Base-by-base conservation (phyloP, 1,140 invertebrate species). In the Magallana gigas region DNA sequence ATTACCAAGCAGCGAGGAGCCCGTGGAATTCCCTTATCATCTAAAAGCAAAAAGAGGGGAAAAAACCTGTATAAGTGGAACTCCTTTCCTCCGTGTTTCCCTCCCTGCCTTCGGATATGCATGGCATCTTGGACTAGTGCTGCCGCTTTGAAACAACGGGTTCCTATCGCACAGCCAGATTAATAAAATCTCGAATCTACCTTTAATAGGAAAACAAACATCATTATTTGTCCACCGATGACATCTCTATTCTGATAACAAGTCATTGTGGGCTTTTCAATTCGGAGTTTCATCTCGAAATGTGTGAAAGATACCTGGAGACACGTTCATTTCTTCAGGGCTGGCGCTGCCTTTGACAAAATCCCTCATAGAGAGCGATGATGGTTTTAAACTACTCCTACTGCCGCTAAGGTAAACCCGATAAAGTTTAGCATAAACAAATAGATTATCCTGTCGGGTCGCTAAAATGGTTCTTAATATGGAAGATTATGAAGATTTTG, bases 221-320 rank as follows among this genome's bases (percentile, higher is more conserved):
- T 76, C 68, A 76, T 76, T 76, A 76, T 76, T 76, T 76, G 68
- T 76, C 68, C 68, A 76, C 68, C 9, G 11, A 76, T 76, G 68
- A 76, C 68, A 76, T 76, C 68, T 76, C 23, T 23, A 18, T 29
- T 12, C 23, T 36, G 68, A 76, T 76, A 76, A 76, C 68, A 29
- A 48, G 23, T 76, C 68, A 36, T 76, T 29, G 68, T 29, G 68
- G 68, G 23, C 68, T 76, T 76, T 23, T 76, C 68, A 76, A 76
- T 76, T 11, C 68, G 23, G 23, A 12, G 68, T 76, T 76, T 76
- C 68, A 76, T 76, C 68, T 76, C 36, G 68, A 76, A 76, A 76
- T 76, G 68, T 76, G 68, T 76, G 68, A 76, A 76, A 76, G 68
- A 76, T 76, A 76, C 68, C 68, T 76, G 68, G 68, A 76, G 23